Conservation (phyloP, 1,140 invertebrate species). For the Drosophila melanogaster region Release_6_plus_ISO1_MT NT_037436.4:18011501-18012000, state of each 20-base stretch:
- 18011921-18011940: background rate
- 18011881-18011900: background rate
- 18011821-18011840: background rate
- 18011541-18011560: constrained; percentile 62
- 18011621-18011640: constrained; percentile 59
- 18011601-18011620: constrained; percentile 27
- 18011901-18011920: background rate
- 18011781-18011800: constrained; percentile 4
- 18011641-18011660: constrained; percentile 47
- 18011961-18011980: constrained; percentile 2
- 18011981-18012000: constrained; percentile 36
- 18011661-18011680: constrained; percentile 8
- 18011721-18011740: constrained; percentile 58
- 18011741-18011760: constrained; percentile 37
- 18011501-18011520: constrained; percentile 54
- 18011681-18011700: constrained; percentile 15
- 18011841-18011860: background rate
- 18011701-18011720: constrained; percentile 56
- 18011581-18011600: constrained; percentile 15
- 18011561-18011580: constrained; percentile 51
- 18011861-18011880: no score
- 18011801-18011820: background rate
- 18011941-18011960: background rate
- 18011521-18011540: constrained; percentile 34
- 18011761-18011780: constrained; percentile 46